Conservation (phyloP, 1,140 invertebrate species). For the Eciton burchellii region DNA sequence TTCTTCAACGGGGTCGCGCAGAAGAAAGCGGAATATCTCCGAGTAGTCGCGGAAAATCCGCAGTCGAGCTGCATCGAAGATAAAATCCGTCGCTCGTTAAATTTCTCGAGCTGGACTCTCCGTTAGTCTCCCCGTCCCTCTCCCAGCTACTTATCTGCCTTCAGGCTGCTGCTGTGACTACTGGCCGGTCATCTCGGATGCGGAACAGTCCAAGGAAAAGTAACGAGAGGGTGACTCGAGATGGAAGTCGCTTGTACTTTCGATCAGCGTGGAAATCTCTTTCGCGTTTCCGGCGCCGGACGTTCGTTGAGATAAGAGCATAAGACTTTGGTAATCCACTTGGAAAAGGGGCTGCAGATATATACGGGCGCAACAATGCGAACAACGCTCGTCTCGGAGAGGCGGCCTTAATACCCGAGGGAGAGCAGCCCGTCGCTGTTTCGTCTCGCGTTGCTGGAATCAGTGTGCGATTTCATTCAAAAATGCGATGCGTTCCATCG, state of each 20-base stretch:
- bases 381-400: slow-evolving; percentile 17
- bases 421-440: no score
- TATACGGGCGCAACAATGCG: slow-evolving; percentile 41
- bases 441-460: slow-evolving; percentile 51
- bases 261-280: slow-evolving; percentile 59
- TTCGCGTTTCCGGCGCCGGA: slow-evolving; percentile 31
- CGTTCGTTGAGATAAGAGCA: slow-evolving; percentile 58
- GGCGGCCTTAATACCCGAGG: slow-evolving; percentile 42
- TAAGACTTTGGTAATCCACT: slow-evolving; percentile 61
- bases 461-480: slow-evolving; percentile 46
- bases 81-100: slow-evolving; percentile 47
- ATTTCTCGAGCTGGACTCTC: slow-evolving; percentile 22
- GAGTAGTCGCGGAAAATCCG: slow-evolving; percentile 27
- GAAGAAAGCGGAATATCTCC: slow-evolving; percentile 51
- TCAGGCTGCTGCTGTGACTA: slow-evolving; percentile 14
- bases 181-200: slow-evolving; percentile 30
- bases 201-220: slow-evolving; percentile 8
- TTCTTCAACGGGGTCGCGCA: slow-evolving; percentile 9
- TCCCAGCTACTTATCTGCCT: slow-evolving; percentile 47
- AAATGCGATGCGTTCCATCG: slow-evolving; percentile 51
- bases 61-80: slow-evolving; percentile 23
- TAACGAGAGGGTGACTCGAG: slow-evolving; percentile 46
- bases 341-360: slow-evolving; percentile 54
- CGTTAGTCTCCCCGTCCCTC: not conserved
- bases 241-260: slow-evolving; percentile 55